Evolutionary conservation across 2,797 vertebrate species (phyloP).

Genomic region (Threskiornis aethiopicus): DNA sequence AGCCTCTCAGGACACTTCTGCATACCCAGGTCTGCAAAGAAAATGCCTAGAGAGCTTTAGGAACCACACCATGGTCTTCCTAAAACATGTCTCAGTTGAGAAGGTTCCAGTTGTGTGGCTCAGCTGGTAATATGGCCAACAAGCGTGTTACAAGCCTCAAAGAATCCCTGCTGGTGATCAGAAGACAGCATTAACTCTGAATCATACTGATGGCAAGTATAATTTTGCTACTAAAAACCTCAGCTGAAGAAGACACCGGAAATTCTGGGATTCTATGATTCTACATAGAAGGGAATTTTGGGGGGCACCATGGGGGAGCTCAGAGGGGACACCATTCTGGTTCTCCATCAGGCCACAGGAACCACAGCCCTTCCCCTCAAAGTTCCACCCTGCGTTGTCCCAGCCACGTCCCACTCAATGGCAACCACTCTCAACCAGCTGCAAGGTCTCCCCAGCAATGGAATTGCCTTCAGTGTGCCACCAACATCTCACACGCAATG

Average conservation of each 20-base stretch:
- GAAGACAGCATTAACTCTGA: not conserved
- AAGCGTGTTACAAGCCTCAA: not conserved
- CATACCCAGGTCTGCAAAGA: not conserved
- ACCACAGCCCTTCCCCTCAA: not conserved
- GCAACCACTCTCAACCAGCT: not conserved
- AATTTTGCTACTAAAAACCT: not conserved
- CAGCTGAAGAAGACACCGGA: not conserved
- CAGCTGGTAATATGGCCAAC: not conserved
- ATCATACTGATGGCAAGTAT: not conserved
- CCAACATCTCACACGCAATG: accelerated
- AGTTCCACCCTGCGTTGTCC: not conserved
- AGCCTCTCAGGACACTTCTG: not conserved
- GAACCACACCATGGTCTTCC: not conserved
- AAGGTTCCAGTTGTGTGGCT: not conserved
- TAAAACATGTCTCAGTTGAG: not conserved
- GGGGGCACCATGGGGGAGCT: not conserved
- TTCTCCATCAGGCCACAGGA: not conserved
- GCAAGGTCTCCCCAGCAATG: not conserved
- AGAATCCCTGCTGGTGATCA: not conserved
- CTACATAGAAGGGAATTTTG: not conserved
- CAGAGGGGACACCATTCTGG: accelerated
- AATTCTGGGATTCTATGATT: not conserved
- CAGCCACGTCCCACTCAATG: not conserved
- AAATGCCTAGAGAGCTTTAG: not conserved
- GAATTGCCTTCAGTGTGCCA: not conserved